A percentile compares a stretch with the other conserved stretches of the same genome.
phyloP scores from a whole-genome alignment of 1,140 invertebrate genomes.

The Campoletis sonorensis region DNA sequence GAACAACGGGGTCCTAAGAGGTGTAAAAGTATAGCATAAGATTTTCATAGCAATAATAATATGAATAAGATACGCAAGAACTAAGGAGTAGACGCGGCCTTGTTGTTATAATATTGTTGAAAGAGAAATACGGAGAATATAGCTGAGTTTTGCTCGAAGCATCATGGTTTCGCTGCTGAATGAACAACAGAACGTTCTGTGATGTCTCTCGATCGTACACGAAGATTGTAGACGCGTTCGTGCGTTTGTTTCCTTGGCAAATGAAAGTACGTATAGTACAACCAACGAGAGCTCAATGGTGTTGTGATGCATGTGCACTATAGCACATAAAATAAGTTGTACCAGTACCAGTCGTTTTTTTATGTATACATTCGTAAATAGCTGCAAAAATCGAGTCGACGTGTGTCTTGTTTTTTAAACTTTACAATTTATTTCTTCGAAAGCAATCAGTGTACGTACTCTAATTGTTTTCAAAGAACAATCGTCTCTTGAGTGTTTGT shows the following conservation, averaged over 20 bases:
- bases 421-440: too few species aligned
- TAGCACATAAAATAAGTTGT: constrained; percentile 1
- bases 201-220: constrained; percentile 3
- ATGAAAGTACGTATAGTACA: not conserved
- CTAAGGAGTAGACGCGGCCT: not conserved
- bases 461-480: too few species aligned
- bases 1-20: too few species aligned
- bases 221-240: constrained; percentile 13
- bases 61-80: not conserved
- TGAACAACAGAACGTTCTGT: not conserved
- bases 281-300: not conserved
- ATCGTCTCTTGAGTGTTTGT: too few species aligned
- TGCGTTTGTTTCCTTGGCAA: constrained; percentile 17
- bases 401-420: not conserved
- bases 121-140: not conserved
- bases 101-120: not conserved
- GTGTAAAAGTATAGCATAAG: too few species aligned
- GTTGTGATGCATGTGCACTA: not conserved
- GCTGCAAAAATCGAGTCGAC: not conserved
- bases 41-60: too few species aligned
- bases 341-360: not conserved
- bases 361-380: not conserved
- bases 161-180: not conserved
- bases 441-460: too few species aligned
- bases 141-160: not conserved